Conservation (phyloP, 2,888 invertebrate species). For the Ommatoiulus sabulosus region DNA sequence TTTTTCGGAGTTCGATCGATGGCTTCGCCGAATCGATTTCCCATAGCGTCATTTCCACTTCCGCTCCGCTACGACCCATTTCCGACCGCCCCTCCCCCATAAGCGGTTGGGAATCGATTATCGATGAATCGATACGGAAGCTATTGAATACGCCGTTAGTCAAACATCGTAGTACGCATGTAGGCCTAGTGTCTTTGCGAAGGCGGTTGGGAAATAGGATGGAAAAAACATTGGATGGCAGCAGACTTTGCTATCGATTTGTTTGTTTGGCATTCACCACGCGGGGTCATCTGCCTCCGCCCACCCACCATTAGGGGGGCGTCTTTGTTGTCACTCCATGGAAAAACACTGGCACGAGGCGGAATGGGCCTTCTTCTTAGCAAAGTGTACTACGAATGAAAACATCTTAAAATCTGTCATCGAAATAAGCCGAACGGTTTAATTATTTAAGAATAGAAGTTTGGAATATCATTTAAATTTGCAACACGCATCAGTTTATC, state of each 20-base stretch:
- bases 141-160: not conserved
- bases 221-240: not conserved
- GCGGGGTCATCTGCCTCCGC: slow-evolving; percentile 14
- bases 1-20: not conserved
- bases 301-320: not conserved
- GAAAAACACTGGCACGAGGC: not conserved
- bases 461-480: too few species aligned
- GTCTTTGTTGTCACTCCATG: not conserved
- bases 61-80: not conserved
- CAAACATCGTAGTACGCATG: too few species aligned
- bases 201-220: not conserved
- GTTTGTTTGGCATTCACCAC: slow-evolving; percentile 10
- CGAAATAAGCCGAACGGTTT: too few species aligned
- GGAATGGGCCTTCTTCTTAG: not conserved
- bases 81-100: not conserved
- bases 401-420: too few species aligned
- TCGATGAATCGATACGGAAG: slow-evolving; percentile 22
- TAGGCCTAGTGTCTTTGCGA: not conserved
- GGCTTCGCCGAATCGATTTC: not conserved
- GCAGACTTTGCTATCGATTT: not conserved
- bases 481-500: too few species aligned
- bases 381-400: too few species aligned
- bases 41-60: slow-evolving; percentile 7
- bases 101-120: not conserved
- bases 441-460: too few species aligned